Evolutionary conservation across 2,888 invertebrate genomes (phyloP).

Genomic region (Hybos culiciformis): DNA sequence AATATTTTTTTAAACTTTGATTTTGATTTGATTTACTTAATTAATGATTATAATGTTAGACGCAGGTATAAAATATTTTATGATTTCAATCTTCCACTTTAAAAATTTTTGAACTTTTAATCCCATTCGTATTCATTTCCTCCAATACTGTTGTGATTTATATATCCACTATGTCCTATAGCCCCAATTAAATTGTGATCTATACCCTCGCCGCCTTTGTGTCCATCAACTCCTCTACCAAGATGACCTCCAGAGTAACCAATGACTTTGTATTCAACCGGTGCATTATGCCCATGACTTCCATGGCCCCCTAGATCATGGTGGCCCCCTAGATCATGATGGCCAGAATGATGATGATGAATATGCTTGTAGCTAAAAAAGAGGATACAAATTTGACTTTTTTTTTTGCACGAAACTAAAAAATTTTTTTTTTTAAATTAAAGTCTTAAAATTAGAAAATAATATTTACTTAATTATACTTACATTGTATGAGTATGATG

Average conservation of each 20-base stretch:
- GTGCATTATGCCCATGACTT: too few relatives aligned
- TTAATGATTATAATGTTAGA: background rate
- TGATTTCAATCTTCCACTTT: background rate
- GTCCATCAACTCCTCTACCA: slow-evolving; percentile 38
- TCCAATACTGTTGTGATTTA: slow-evolving; percentile 28
- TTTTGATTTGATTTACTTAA: background rate
- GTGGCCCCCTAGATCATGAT: too few relatives aligned
- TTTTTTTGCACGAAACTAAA: too few relatives aligned
- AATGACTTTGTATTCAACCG: background rate
- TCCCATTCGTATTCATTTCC: too few relatives aligned
- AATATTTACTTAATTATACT: too few relatives aligned
- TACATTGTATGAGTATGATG: slow-evolving; percentile 64
- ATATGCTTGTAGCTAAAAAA: too few relatives aligned
- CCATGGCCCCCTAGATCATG: too few relatives aligned
- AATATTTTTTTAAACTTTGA: too few relatives aligned
- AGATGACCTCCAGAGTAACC: slow-evolving; percentile 60
- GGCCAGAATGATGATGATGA: background rate
- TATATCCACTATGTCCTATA: slow-evolving; percentile 37
- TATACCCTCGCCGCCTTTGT: slow-evolving; percentile 30
- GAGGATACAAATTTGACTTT: too few relatives aligned
- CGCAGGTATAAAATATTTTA: background rate
- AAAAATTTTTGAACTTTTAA: background rate
- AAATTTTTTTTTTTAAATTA: too few relatives aligned
- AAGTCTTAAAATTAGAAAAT: too few relatives aligned
- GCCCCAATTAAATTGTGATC: too few relatives aligned